A percentile compares a stretch with the other conserved stretches of the same genome.
Evolutionary conservation across 2,113 vertebrate species (phyloP).

Genomic region (Tragulus kanchil): DNA sequence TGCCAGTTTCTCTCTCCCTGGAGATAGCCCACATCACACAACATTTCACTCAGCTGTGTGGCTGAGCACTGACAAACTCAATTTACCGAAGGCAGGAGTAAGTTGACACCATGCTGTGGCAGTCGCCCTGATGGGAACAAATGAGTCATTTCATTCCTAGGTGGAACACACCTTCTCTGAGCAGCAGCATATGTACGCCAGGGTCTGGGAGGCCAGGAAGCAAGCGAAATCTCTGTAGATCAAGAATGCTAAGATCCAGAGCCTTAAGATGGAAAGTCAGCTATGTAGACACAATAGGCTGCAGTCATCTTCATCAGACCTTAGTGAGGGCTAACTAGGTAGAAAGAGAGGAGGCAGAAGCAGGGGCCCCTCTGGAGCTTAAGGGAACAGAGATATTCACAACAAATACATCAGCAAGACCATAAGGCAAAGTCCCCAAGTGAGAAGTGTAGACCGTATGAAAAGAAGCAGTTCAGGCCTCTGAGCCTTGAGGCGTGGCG

Average conservation of each 20-base stretch:
- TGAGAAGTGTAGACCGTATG: neutral
- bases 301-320: neutral
- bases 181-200: slow-evolving; percentile 7
- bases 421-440: neutral
- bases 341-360: neutral
- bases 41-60: slow-evolving; percentile 85
- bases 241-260: neutral
- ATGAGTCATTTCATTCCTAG: slow-evolving; percentile 77
- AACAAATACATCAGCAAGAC: neutral
- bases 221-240: neutral
- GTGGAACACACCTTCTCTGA: slow-evolving; percentile 70
- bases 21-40: slow-evolving; percentile 84
- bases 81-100: slow-evolving; percentile 83
- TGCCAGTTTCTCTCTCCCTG: slow-evolving; percentile 86
- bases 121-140: slow-evolving; percentile 76
- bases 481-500: neutral
- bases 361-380: neutral
- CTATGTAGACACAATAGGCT: neutral
- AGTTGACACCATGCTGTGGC: slow-evolving; percentile 74
- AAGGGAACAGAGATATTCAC: neutral
- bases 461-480: neutral
- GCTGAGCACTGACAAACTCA: slow-evolving; percentile 90
- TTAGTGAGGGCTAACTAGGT: neutral
- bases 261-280: neutral
- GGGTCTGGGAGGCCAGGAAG: slow-evolving; percentile 52